These are phyloP conservation scores for Drosophila prosaltans DNA, from an alignment of 1,140 invertebrate genomes.

Conservation along the genomic window DNA sequence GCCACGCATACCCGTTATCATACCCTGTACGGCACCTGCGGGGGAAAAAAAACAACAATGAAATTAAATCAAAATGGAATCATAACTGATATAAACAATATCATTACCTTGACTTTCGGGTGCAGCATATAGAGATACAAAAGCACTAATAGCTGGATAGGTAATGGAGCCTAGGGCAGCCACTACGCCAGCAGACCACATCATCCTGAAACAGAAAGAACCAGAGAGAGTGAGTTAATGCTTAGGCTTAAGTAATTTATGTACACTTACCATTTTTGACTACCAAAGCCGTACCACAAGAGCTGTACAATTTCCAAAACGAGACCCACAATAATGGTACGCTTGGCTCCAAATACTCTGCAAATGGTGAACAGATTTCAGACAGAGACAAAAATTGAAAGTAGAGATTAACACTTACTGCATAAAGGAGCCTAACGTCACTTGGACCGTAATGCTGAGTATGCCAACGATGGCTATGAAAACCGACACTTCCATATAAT, in stretches of 20 bases:
- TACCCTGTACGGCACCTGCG: constrained; percentile 95
- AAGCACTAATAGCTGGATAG: constrained; percentile 99
- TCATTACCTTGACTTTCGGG: constrained; percentile 95
- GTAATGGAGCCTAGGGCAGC: constrained; percentile 97
- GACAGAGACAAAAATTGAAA: not conserved
- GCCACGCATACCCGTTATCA: constrained; percentile 98
- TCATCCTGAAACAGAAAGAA: constrained; percentile 90
- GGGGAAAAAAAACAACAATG: no score
- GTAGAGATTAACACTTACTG: constrained; percentile 49
- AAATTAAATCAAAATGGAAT: no score
- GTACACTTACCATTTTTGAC: constrained; percentile 83
- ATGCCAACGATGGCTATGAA: constrained; percentile 99
- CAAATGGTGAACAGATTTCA: not conserved
- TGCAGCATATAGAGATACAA: constrained; percentile 98
- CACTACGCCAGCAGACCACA: constrained; percentile 98
- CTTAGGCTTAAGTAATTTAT: no score
- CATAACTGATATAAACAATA: no score
- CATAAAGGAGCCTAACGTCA: constrained; percentile 95
- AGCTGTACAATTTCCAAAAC: constrained; percentile 98
- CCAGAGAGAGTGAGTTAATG: no score
- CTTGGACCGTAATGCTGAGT: constrained; percentile 97
- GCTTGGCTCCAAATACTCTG: constrained; percentile 92
- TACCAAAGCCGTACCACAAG: constrained; percentile 96
- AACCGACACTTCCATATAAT: constrained; percentile 96
- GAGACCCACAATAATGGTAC: constrained; percentile 98